Base-by-base conservation (phyloP, 23 tunicate genomes). In the Halocynthia aurantium region DNA sequence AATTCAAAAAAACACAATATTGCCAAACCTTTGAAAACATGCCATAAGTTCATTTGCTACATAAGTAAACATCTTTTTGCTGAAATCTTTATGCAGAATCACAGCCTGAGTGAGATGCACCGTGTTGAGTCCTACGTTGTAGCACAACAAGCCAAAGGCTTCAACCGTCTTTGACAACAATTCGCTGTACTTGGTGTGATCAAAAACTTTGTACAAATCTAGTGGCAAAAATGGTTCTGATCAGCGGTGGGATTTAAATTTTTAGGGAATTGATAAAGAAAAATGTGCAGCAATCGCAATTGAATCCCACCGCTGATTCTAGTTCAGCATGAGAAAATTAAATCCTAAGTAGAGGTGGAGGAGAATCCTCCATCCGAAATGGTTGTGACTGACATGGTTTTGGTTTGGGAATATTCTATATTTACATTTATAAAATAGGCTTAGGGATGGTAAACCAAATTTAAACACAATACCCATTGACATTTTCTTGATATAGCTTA, bases 131-230 rank as follows among this genome's bases (percentile, higher is more conserved):
- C 78, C 78, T 11, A 74, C 13, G 22, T 74, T 15, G 22, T 74
- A 74, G 12, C 64, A 52, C 4, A 74, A 15, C 55, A 44, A 13
- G 9, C 78, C 78, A 56, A 74, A 74, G n/a, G 56, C 55, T 52
- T 74, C 78, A 13, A 74, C 22, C 15, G 56, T 20, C 19, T 56
- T 10, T 74, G 78, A 55, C 15, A 74, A 8, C 8, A 74, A 12
- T 8, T 54, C 78, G 9, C 60, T 8, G 62, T 54, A 74, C 31
- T 52, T 74, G 0, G 78, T 52, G 13, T 54, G 55, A 8, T 74
- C 78, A 54, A 74, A 64, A 54, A 19, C 15, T 54, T 74, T 74
- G 56, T 74, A 74, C 57, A 74, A 56, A 53, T 74, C 78, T 74
- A 31, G 5, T 54, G 44, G 44, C 44, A 31, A 31, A 31, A 31